Percentiles rank a stretch among this genome's conserved stretches.
Conservation (phyloP, 2,113 vertebrate genomes). For the Megaceryle maxima region DNA sequence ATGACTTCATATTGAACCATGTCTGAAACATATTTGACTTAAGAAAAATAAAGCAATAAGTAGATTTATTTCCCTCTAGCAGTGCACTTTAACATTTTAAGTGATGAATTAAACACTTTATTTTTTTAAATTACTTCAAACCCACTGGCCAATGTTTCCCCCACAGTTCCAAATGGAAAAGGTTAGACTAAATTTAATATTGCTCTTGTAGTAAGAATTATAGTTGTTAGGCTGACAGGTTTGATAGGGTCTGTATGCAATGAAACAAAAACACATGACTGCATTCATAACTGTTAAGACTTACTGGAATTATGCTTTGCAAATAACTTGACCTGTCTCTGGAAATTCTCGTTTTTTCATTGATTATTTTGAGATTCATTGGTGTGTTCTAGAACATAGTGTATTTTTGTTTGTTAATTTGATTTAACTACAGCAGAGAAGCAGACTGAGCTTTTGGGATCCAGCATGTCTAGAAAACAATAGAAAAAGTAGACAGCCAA, state of each 20-base stretch:
- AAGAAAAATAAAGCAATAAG: neutral
- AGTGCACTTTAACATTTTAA: neutral
- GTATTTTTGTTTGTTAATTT: constrained; percentile 2
- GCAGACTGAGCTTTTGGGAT: constrained; percentile 3
- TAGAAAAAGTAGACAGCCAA: neutral
- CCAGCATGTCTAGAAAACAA: neutral
- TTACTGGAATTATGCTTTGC: neutral
- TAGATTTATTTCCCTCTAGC: constrained; percentile 3
- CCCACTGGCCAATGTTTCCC: neutral
- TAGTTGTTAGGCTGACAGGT: neutral
- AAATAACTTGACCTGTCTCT: neutral
- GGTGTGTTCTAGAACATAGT: neutral
- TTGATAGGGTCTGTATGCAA: neutral
- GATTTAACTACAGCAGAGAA: constrained; percentile 18
- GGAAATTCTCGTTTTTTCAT: neutral
- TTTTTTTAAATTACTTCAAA: constrained; percentile 28
- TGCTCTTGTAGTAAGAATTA: neutral
- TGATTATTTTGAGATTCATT: neutral
- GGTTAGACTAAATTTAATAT: neutral
- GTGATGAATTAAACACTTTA: neutral
- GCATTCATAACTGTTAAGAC: neutral
- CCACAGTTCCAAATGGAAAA: neutral
- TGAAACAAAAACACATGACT: neutral
- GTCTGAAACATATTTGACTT: neutral
- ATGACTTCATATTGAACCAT: neutral